Evolutionary conservation across 1,140 invertebrate genomes (phyloP).

Genomic region (Piezodorus guildinii): DNA sequence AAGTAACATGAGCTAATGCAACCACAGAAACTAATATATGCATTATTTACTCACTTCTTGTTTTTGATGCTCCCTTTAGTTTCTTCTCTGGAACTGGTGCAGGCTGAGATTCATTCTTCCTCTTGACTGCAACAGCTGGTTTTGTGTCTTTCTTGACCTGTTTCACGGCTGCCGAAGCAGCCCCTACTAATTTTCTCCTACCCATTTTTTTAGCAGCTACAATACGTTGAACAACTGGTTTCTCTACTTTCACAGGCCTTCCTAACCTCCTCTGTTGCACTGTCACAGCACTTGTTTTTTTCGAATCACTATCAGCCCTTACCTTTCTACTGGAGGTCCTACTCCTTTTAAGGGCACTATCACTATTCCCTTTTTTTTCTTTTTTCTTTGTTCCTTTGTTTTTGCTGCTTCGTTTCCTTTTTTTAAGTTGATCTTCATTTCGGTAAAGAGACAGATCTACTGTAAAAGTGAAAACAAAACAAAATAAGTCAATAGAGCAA

Average conservation of each 20-base stretch:
- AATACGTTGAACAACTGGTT: constrained; percentile 1
- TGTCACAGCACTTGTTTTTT: background rate
- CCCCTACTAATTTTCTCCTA: background rate
- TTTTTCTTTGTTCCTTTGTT: constrained; percentile 2
- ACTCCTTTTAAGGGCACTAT: background rate
- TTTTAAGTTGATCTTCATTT: constrained; percentile 65
- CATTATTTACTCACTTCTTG: constrained; percentile 23
- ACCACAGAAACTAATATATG: too few species aligned
- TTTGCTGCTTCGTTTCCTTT: constrained; percentile 29
- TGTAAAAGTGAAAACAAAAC: constrained; percentile 35
- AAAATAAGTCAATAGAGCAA: background rate
- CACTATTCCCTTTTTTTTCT: background rate
- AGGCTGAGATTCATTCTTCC: constrained; percentile 12
- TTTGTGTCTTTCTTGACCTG: background rate
- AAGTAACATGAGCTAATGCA: too few species aligned
- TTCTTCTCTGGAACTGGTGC: constrained; percentile 9
- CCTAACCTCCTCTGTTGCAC: background rate
- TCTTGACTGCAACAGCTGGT: background rate
- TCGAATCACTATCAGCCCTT: background rate
- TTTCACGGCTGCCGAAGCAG: background rate
- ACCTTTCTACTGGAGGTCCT: background rate
- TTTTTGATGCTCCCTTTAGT: constrained; percentile 19
- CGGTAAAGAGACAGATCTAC: constrained; percentile 68
- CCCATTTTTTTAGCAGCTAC: constrained; percentile 15
- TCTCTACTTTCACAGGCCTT: constrained; percentile 15